Evolutionary conservation across 2,888 invertebrate genomes (phyloP).

Genomic region (Thera obeliscata): DNA sequence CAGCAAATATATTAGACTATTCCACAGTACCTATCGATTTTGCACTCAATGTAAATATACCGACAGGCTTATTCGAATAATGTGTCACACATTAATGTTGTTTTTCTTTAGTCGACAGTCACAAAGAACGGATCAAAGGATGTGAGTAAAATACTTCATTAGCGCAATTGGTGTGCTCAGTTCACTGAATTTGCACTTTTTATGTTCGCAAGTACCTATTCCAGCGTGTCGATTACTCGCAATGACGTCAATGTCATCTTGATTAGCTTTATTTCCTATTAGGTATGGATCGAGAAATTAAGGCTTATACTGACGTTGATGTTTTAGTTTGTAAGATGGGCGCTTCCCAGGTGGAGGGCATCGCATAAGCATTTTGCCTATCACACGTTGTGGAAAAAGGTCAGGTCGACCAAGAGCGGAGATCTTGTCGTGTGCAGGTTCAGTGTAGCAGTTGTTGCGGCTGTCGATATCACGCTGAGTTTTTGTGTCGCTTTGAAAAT

Average conservation of each 20-base stretch:
- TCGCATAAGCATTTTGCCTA: slow-evolving; percentile 79
- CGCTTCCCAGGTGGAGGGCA: slow-evolving; percentile 81
- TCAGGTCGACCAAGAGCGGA: slow-evolving; percentile 64
- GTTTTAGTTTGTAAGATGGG: slow-evolving; percentile 83
- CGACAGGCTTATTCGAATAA: slow-evolving; percentile 26
- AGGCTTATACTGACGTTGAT: slow-evolving; percentile 55
- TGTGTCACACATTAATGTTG: slow-evolving; percentile 54
- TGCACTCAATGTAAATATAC: slow-evolving; percentile 48
- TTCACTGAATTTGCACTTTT: slow-evolving; percentile 45
- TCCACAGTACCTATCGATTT: slow-evolving; percentile 38
- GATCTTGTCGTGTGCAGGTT: slow-evolving; percentile 37
- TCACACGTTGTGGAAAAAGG: slow-evolving; percentile 76
- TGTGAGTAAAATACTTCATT: slow-evolving; percentile 70
- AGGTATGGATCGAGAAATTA: slow-evolving; percentile 25
- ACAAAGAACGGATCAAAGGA: slow-evolving; percentile 73
- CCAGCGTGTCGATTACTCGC: slow-evolving; percentile 30
- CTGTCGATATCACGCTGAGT: slow-evolving; percentile 58
- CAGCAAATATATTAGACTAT: slow-evolving; percentile 37
- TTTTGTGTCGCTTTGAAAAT: slow-evolving; percentile 50
- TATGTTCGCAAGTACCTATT: slow-evolving; percentile 48
- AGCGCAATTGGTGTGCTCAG: slow-evolving; percentile 45
- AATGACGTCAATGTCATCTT: slow-evolving; percentile 36
- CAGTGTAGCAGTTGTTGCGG: slow-evolving; percentile 54
- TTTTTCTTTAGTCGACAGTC: slow-evolving; percentile 75
- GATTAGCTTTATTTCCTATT: slow-evolving; percentile 30